Conservation (phyloP, 2,113 vertebrate genomes). For the Nipponia nippon region DNA sequence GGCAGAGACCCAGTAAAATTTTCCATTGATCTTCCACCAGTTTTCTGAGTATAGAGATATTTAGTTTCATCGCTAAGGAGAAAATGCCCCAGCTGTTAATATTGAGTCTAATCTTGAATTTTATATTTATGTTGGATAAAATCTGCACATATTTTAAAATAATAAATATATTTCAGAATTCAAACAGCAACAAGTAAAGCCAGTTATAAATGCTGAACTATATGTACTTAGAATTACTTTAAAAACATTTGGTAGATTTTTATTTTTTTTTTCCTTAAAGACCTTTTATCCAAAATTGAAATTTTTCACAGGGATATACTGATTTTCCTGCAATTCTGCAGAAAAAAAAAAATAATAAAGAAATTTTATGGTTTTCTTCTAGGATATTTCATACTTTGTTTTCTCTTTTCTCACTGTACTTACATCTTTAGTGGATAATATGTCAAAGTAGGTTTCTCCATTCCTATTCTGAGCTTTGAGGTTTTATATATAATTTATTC, state of each 20-base stretch:
- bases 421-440: not conserved
- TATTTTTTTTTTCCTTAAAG: not conserved
- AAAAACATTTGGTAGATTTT: not conserved
- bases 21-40: conserved; percentile 16
- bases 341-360: not conserved
- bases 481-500: not conserved
- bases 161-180: not conserved
- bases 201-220: not conserved
- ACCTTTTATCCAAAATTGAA: not conserved
- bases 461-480: not conserved
- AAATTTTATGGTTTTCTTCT: not conserved
- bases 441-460: not conserved
- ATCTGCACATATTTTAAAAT: not conserved
- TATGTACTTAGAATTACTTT: not conserved
- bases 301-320: not conserved
- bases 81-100: not conserved
- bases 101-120: not conserved
- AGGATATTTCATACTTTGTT: not conserved
- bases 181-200: not conserved
- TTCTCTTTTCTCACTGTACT: not conserved
- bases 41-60: not conserved
- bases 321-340: not conserved
- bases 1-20: not conserved
- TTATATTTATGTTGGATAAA: not conserved
- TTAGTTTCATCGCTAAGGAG: not conserved